Conservation (phyloP, 53 echinoderm and acorn worm genomes). For the Crossaster papposus region DNA sequence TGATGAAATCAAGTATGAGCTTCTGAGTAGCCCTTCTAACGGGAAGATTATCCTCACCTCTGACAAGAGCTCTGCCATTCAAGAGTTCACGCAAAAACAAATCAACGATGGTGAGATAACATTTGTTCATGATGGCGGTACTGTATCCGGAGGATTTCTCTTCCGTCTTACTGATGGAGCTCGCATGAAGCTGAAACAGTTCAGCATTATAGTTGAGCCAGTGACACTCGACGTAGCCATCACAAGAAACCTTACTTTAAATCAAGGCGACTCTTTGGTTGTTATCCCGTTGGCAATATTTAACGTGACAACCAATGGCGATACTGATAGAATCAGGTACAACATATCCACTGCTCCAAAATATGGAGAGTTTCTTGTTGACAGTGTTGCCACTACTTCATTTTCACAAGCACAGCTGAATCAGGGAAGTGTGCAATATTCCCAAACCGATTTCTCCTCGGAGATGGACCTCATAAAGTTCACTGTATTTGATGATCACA, state of each 20-base stretch:
- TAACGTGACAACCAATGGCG: conserved; percentile 80
- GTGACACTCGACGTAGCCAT: conserved; percentile 52
- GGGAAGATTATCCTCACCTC: conserved; percentile 67
- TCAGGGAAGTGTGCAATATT: conserved; percentile 67
- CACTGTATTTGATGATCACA: conserved; percentile 68
- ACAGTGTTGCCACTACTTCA: conserved; percentile 45
- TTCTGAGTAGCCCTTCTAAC: conserved; percentile 77
- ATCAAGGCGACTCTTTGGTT: conserved; percentile 72
- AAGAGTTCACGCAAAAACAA: conserved; percentile 82
- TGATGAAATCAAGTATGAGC: conserved; percentile 73
- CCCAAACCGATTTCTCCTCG: conserved; percentile 73
- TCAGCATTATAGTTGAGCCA: conserved; percentile 76
- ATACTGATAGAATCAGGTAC: conserved; percentile 61
- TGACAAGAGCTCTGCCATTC: conserved; percentile 40
- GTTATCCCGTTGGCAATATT: conserved; percentile 59
- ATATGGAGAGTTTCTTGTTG: conserved; percentile 76
- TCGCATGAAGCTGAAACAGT: conserved; percentile 80
- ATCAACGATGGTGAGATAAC: conserved; percentile 72
- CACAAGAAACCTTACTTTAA: conserved; percentile 59
- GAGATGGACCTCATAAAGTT: conserved; percentile 66
- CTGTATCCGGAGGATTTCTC: conserved; percentile 63
- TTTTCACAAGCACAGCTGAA: conserved; percentile 78
- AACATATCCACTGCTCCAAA: conserved; percentile 73
- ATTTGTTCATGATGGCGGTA: conserved; percentile 83
- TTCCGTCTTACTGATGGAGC: conserved; percentile 86